Base-by-base conservation (phyloP, 2,797 vertebrate species). In the Sorex maritimensis region DNA sequence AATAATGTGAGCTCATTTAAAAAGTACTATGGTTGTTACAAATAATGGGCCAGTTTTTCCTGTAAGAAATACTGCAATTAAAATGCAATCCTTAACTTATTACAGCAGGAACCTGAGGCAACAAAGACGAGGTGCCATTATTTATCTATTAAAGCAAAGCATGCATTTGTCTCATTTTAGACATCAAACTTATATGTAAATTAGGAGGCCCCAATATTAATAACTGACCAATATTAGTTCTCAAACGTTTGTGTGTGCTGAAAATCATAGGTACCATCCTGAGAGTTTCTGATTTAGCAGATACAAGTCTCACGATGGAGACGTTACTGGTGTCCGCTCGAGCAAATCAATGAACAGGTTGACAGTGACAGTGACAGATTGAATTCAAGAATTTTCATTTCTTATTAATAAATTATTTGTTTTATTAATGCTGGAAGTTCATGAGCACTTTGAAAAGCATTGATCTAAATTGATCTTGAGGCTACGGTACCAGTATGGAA, bases 361-460 rank as follows among this genome's bases (percentile, higher is more conserved):
- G 34, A 34, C 34, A 34, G 34, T 34, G 34, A 34, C 34, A 34
- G 34, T 34, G 34, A 34, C 34, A 85, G 8, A 67, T 9, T 10
- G 23, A 38, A 49, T 86, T 26, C 41, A 93, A 77, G 21, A 81
- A 90, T 79, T 71, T 38, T 14, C 55, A 80, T 75, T 88, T 80
- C 19, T 72, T 52, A 91, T 12, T 65, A 63, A 92, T 28, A 90
- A 61, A 8, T 44, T 61, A 23, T 19, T 26, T 88, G 17, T 71
- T 82, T 58, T 65, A 55, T 1, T 79, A 80, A 80, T 73, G 21
- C n/a, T 86, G 2, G 15, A 21, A 38, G 21, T 34, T 44, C 52
- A 88, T 11, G 24, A 21, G 74, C 34, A 74, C 49, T 86, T 61
- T 80, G 55, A 83, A 58, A 90, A 88, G 24, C 8, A 73, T 19